These are phyloP conservation scores for Odontomachus brunneus DNA, from an alignment of 1,140 invertebrate species.

Conservation along the genomic window DNA sequence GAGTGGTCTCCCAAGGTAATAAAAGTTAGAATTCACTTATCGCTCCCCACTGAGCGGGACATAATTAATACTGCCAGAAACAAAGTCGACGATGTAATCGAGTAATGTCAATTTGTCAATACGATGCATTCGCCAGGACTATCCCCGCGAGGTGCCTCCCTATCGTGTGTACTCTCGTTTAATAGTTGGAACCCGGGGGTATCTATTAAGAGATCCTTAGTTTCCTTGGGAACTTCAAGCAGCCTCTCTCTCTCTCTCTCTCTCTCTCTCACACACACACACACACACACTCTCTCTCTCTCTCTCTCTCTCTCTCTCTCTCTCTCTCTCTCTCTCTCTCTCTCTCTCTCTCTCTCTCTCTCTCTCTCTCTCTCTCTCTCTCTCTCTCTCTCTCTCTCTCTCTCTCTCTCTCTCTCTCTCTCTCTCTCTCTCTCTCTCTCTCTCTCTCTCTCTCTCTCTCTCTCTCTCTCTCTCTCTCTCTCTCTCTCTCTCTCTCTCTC, in stretches of 20 bases:
- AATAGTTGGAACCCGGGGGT: slow-evolving; percentile 58
- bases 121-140: not conserved
- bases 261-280: too few species aligned
- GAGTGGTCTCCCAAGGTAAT: too few species aligned
- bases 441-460: too few species aligned
- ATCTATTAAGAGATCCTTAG: slow-evolving; percentile 46
- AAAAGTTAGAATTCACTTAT: not conserved
- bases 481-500: not conserved
- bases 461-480: not conserved
- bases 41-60: not conserved
- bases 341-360: too few species aligned
- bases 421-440: slow-evolving; percentile 6
- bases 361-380: not conserved
- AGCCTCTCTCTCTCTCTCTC: slow-evolving; percentile 14
- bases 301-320: too few species aligned
- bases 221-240: slow-evolving; percentile 54
- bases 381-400: not conserved
- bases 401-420: too few species aligned
- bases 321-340: slow-evolving; percentile 31
- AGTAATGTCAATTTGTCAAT: slow-evolving; percentile 2
- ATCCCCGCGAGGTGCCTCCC: not conserved
- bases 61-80: not conserved
- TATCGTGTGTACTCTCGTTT: slow-evolving; percentile 13
- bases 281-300: too few species aligned
- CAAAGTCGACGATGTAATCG: not conserved